A percentile compares a stretch with the other conserved stretches of the same genome.
Conservation (phyloP, 2,797 vertebrate species). For the Neosilurus hyrtlii region DNA sequence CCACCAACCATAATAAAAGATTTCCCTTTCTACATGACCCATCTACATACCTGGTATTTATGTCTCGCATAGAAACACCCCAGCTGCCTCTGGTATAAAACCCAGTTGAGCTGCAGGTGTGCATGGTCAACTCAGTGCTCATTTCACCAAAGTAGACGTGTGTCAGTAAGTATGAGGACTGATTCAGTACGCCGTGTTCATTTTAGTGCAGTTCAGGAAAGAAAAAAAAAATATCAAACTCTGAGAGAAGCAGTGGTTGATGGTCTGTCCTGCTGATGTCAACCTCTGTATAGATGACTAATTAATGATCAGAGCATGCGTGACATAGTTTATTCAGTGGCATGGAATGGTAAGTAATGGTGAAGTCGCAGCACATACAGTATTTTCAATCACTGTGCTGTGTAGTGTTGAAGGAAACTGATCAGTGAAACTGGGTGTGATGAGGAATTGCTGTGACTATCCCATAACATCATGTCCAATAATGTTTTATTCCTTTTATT, state of each 20-base stretch:
- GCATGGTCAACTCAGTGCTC: slow-evolving; percentile 15
- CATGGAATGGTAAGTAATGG: not conserved
- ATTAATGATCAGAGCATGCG: not conserved
- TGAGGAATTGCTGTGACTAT: not conserved
- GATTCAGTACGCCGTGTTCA: slow-evolving; percentile 30
- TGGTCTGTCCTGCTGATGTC: not conserved
- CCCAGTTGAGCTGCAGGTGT: slow-evolving; percentile 57
- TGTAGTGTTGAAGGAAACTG: not conserved
- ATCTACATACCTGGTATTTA: slow-evolving; percentile 42
- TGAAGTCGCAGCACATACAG: not conserved
- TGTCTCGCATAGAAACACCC: slow-evolving; percentile 38
- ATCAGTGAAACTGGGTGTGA: not conserved
- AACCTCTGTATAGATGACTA: not conserved
- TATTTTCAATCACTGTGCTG: not conserved
- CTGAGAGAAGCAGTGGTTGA: not conserved
- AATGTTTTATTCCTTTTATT: not conserved
- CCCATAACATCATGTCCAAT: too few relatives aligned
- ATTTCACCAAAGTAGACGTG: slow-evolving; percentile 1
- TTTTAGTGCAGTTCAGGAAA: slow-evolving; percentile 26
- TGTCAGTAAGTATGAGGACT: slow-evolving; percentile 31
- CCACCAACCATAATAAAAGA: slow-evolving; percentile 37
- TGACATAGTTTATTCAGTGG: not conserved
- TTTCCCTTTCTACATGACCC: slow-evolving; percentile 44
- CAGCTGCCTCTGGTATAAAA: slow-evolving; percentile 55
- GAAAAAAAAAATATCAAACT: slow-evolving; percentile 32